phyloP scores from a whole-genome alignment of 2,113 vertebrate genomes.

The Symphodus melops region DNA sequence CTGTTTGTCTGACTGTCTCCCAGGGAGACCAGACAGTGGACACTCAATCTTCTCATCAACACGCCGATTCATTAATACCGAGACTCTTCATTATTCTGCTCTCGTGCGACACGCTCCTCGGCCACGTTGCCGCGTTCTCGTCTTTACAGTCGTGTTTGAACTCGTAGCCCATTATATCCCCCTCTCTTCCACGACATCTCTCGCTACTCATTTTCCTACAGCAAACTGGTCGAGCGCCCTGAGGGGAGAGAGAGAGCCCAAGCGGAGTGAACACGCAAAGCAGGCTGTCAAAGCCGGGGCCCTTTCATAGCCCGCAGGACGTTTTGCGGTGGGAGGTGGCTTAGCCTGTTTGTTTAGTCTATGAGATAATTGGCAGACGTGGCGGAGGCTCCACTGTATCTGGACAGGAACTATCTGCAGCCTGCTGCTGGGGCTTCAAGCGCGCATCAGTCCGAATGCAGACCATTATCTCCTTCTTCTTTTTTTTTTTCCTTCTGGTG shows the following conservation, averaged over 20 bases:
- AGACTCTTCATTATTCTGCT: slow-evolving; percentile 56
- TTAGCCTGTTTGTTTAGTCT: slow-evolving; percentile 73
- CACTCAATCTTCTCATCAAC: slow-evolving; percentile 69
- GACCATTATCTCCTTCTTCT: slow-evolving; percentile 17
- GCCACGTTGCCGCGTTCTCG: slow-evolving; percentile 16
- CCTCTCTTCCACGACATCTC: slow-evolving; percentile 42
- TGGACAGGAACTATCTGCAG: slow-evolving; percentile 37
- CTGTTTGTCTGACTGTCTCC: slow-evolving; percentile 53
- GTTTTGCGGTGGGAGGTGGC: slow-evolving; percentile 53
- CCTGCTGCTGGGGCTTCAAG: slow-evolving; percentile 5
- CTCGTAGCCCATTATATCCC: slow-evolving; percentile 34
- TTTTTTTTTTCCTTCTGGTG: too few relatives aligned
- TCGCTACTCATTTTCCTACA: slow-evolving; percentile 46
- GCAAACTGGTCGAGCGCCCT: slow-evolving; percentile 52
- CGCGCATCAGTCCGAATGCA: slow-evolving; percentile 18
- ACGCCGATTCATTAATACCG: slow-evolving; percentile 57
- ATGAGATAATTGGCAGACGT: slow-evolving; percentile 62
- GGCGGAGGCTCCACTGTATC: slow-evolving; percentile 62
- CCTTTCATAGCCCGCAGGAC: slow-evolving; percentile 49
- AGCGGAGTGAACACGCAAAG: slow-evolving; percentile 56
- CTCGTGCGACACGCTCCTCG: slow-evolving; percentile 21
- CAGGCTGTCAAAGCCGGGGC: slow-evolving; percentile 43
- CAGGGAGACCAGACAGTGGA: slow-evolving; percentile 65
- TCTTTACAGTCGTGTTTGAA: slow-evolving; percentile 49
- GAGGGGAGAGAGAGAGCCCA: slow-evolving; percentile 1